A percentile compares a stretch with the other conserved stretches of the same genome.
Evolutionary conservation across 30 jellyfish, hydroid and myxozoan genomes (phyloP).

Genomic region (Turritopsis rubra): DNA sequence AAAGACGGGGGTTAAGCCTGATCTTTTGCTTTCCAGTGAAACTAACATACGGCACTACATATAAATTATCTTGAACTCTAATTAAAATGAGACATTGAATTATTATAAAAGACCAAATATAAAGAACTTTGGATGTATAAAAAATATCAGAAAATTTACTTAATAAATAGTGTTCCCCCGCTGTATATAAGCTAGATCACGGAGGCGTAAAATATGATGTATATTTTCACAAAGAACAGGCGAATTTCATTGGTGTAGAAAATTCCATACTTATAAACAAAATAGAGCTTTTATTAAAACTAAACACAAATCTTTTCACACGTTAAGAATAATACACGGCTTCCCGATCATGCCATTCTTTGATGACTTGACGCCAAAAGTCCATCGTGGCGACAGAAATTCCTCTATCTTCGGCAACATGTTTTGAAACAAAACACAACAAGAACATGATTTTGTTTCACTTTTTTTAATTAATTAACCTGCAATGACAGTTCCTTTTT

Average conservation of each 20-base stretch:
- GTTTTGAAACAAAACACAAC: background rate
- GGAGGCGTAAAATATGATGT: slow-evolving; percentile 8
- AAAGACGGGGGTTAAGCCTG: background rate
- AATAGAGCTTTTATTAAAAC: slow-evolving; percentile 1
- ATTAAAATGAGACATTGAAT: background rate
- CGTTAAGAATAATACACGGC: background rate
- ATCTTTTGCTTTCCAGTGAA: background rate
- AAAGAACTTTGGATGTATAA: background rate
- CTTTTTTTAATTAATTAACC: background rate
- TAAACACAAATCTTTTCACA: slow-evolving; percentile 6
- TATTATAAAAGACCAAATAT: background rate
- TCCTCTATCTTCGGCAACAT: background rate
- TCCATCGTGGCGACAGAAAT: background rate
- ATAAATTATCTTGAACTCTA: background rate
- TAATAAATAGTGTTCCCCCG: background rate
- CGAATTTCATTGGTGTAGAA: slow-evolving; percentile 19
- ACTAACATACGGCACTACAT: background rate
- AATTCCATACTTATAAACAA: slow-evolving; percentile 10
- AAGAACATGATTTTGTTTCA: background rate
- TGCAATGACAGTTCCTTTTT: background rate
- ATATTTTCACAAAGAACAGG: slow-evolving; percentile 6
- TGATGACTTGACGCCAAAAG: slow-evolving; percentile 13
- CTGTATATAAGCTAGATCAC: background rate
- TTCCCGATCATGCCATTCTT: slow-evolving; percentile 14
- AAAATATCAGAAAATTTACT: background rate